These are phyloP conservation scores for Drosophila elegans DNA, from an alignment of 1,140 invertebrate genomes.

Conservation along the genomic window DNA sequence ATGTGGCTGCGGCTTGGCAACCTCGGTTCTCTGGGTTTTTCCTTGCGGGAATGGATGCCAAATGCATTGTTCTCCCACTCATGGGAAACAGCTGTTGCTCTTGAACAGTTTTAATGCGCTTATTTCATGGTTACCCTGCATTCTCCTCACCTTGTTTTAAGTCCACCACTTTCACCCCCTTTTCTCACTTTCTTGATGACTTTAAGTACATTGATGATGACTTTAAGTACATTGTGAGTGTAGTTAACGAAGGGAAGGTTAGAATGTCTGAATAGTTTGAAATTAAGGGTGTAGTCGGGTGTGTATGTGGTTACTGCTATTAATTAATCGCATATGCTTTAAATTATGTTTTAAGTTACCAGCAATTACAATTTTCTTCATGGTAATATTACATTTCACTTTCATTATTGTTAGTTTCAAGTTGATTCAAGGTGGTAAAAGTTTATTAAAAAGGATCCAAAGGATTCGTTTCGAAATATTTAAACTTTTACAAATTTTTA, in stretches of 20 bases:
- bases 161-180: background rate
- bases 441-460: no score
- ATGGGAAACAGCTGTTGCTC: conserved; percentile 54
- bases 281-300: background rate
- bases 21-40: background rate
- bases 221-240: conserved; percentile 19
- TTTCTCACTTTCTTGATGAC: conserved; percentile 13
- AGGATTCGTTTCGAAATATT: no score
- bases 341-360: background rate
- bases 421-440: no score
- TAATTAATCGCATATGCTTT: conserved; percentile 8
- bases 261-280: conserved; percentile 2
- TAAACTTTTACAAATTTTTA: no score
- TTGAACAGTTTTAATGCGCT: conserved; percentile 56
- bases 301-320: background rate
- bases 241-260: background rate
- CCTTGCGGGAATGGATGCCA: conserved; percentile 4
- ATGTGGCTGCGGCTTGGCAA: conserved; percentile 38
- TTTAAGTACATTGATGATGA: conserved; percentile 27
- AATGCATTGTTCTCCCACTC: conserved; percentile 29
- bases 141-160: conserved; percentile 1
- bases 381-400: background rate
- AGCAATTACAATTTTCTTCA: background rate
- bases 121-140: conserved; percentile 27
- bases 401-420: no score